phyloP scores from a whole-genome alignment of 2,113 vertebrate species.

The Oostethus manadensis region DNA sequence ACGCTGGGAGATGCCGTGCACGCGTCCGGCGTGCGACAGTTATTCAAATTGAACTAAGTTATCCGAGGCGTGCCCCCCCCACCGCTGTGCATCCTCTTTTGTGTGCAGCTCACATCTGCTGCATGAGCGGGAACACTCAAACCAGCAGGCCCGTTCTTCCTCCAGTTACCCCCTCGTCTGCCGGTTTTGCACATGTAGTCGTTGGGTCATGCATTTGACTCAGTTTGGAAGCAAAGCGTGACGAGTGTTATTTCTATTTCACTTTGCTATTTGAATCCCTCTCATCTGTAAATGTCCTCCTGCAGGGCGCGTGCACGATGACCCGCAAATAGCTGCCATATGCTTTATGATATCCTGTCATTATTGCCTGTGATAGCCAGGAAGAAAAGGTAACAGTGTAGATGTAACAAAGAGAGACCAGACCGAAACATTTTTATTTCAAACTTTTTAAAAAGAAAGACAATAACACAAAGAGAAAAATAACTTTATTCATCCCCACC shows the following conservation, averaged over 20 bases:
- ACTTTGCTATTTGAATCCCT: too few species aligned
- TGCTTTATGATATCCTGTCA: background rate
- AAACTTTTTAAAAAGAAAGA: slow-evolving; percentile 38
- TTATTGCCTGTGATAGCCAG: background rate
- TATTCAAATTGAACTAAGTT: slow-evolving; percentile 74
- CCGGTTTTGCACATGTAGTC: too few species aligned
- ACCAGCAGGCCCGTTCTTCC: slow-evolving; percentile 30
- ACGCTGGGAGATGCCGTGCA: slow-evolving; percentile 64
- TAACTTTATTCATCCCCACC: slow-evolving; percentile 50
- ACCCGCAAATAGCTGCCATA: background rate
- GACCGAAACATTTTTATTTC: slow-evolving; percentile 52
- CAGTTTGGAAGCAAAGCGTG: too few species aligned
- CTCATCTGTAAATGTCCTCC: slow-evolving; percentile 1
- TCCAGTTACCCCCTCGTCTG: slow-evolving; percentile 15
- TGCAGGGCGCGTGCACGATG: slow-evolving; percentile 37
- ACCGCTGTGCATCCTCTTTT: slow-evolving; percentile 47
- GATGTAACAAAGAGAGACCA: slow-evolving; percentile 41
- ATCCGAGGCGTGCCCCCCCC: slow-evolving; percentile 46
- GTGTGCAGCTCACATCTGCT: slow-evolving; percentile 65
- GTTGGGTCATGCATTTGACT: too few species aligned
- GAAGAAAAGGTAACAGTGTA: background rate
- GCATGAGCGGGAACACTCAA: slow-evolving; percentile 60
- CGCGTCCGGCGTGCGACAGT: slow-evolving; percentile 76
- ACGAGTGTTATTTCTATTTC: too few species aligned
- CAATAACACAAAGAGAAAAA: slow-evolving; percentile 35